Evolutionary conservation across 2,113 vertebrate genomes (phyloP).

Genomic region (Cyphomyrus discorhynchus): DNA sequence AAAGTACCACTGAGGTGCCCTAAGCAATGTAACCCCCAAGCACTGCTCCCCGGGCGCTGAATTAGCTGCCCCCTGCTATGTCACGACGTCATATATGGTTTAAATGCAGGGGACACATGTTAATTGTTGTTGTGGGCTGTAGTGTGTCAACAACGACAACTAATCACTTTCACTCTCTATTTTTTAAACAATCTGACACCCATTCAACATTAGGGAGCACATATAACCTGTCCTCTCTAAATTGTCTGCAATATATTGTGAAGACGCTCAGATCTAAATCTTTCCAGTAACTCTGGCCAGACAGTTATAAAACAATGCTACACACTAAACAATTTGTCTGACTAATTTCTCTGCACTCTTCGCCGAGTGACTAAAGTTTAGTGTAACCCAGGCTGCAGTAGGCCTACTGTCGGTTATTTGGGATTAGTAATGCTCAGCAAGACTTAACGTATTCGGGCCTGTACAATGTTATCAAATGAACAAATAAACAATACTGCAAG

Average conservation of each 20-base stretch:
- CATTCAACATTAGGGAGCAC: not conserved
- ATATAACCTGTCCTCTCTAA: not conserved
- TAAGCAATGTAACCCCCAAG: no score
- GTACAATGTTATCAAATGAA: not conserved
- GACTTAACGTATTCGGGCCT: not conserved
- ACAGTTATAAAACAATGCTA: not conserved
- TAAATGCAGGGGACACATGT: no score
- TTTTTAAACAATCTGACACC: not conserved
- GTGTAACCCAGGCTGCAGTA: not conserved
- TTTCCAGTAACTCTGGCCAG: not conserved
- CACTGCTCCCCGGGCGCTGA: no score
- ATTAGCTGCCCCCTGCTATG: no score
- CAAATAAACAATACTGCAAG: not conserved
- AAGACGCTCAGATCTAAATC: not conserved
- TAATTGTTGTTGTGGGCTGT: no score
- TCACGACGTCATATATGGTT: no score
- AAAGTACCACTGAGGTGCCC: no score
- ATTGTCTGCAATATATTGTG: not conserved
- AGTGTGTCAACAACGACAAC: no score
- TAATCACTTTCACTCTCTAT: no score
- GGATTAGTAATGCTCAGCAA: not conserved
- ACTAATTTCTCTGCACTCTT: not conserved
- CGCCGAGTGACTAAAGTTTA: not conserved
- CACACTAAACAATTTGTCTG: not conserved
- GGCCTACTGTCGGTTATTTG: not conserved